These are phyloP conservation scores for Eidolon helvum DNA, from an alignment of 2,113 vertebrate species.

Conservation along the genomic window DNA sequence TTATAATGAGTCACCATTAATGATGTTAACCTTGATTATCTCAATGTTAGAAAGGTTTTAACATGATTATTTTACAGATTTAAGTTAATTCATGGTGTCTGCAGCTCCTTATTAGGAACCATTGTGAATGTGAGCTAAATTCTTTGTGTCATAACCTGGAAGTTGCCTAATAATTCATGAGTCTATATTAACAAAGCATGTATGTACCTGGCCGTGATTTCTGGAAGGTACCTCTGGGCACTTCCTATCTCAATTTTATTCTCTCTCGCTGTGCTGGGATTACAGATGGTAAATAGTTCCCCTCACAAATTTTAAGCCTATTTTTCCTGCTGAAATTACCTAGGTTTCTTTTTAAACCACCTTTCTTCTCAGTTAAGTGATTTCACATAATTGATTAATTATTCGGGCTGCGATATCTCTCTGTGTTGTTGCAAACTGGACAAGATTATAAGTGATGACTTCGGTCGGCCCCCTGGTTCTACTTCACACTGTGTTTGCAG, in stretches of 20 bases:
- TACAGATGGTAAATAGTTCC: background rate
- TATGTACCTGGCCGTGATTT: background rate
- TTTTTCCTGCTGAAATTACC: background rate
- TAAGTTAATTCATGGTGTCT: background rate
- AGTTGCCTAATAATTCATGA: background rate
- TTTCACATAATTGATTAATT: constrained; percentile 32
- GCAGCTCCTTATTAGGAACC: background rate
- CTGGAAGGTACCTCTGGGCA: background rate
- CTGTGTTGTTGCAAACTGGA: background rate
- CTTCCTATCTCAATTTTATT: background rate
- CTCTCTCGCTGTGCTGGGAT: background rate
- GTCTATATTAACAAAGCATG: background rate
- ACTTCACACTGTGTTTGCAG: background rate
- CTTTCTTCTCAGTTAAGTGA: constrained; percentile 28
- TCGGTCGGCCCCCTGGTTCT: background rate
- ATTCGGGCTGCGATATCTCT: background rate
- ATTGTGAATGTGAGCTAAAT: background rate
- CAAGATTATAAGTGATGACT: constrained; percentile 13
- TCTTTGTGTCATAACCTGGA: background rate
- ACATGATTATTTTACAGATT: background rate
- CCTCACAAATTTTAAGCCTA: background rate
- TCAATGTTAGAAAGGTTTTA: background rate
- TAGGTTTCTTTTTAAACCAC: constrained; percentile 41
- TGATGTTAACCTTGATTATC: background rate
- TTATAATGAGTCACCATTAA: background rate